Evolutionary conservation across 2,888 invertebrate genomes (phyloP).

Genomic region (Sicus ferrugineus): DNA sequence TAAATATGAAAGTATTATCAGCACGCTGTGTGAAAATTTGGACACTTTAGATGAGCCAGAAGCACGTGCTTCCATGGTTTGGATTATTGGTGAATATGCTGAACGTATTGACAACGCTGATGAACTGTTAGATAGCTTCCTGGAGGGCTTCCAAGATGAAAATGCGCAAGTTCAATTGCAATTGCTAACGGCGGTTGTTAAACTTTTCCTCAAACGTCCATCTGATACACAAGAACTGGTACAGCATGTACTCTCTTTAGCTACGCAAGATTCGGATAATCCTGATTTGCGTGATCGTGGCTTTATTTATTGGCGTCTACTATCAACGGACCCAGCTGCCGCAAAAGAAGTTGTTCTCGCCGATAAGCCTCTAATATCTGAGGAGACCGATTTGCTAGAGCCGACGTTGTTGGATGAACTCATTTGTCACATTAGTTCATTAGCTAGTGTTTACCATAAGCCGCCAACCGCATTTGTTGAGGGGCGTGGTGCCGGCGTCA

Average conservation of each 20-base stretch:
- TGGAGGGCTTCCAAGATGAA: conserved; percentile 98
- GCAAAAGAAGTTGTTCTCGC: conserved; percentile 99
- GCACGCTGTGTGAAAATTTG: conserved; percentile 97
- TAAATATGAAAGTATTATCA: conserved; percentile 99
- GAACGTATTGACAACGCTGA: conserved; percentile 99
- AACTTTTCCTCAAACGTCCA: conserved; percentile 96
- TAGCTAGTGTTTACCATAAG: conserved; percentile 99
- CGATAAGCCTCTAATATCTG: conserved; percentile 98
- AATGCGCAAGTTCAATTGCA: conserved; percentile 97
- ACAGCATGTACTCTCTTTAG: conserved; percentile 90
- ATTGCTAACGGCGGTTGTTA: conserved; percentile 96
- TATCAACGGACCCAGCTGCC: conserved; percentile 98
- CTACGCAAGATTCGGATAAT: conserved; percentile 94
- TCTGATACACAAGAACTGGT: conserved; percentile 98
- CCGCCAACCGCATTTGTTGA: conserved; percentile 99
- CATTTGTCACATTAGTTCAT: conserved; percentile 96
- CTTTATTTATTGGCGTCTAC: conserved; percentile 98
- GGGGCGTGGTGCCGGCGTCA: conserved; percentile 79
- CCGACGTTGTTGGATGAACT: conserved; percentile 97
- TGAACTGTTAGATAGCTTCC: conserved; percentile 94
- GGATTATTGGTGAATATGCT: conserved; percentile 97
- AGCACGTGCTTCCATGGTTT: conserved; percentile 97
- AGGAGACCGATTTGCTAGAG: conserved; percentile 97
- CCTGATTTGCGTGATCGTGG: conserved; percentile 98
- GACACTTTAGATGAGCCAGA: conserved; percentile 99